A percentile compares a stretch with the other conserved stretches of the same genome.
Evolutionary conservation across 2,113 vertebrate genomes (phyloP).

Genomic region (Hylia prasina): DNA sequence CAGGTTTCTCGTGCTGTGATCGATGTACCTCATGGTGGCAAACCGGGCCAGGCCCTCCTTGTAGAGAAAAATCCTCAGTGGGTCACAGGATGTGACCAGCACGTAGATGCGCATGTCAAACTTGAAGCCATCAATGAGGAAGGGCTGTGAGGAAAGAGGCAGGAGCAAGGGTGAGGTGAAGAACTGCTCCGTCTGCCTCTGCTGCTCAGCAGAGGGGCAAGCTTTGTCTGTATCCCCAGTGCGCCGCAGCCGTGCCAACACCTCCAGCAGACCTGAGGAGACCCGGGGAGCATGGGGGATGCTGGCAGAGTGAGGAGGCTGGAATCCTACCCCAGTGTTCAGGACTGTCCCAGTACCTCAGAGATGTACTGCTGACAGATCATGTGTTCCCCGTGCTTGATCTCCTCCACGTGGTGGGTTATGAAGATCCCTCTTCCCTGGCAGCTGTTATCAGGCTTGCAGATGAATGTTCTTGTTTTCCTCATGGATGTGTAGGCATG

Average conservation of each 20-base stretch:
- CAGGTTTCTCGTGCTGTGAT: conserved; percentile 70
- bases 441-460: conserved; percentile 77
- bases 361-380: conserved; percentile 80
- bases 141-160: conserved; percentile 64
- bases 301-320: neutral
- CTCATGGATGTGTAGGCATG: conserved; percentile 55
- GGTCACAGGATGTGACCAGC: conserved; percentile 80
- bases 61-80: conserved; percentile 75
- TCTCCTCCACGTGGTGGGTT: conserved; percentile 65
- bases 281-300: neutral
- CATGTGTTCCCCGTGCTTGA: conserved; percentile 72
- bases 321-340: neutral
- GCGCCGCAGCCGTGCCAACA: fast-evolving
- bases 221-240: fast-evolving
- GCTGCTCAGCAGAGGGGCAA: neutral
- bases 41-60: conserved; percentile 79
- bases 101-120: conserved; percentile 79
- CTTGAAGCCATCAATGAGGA: conserved; percentile 79
- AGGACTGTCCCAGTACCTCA: conserved; percentile 45
- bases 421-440: conserved; percentile 79
- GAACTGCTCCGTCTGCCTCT: neutral
- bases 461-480: conserved; percentile 70
- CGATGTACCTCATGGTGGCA: conserved; percentile 76
- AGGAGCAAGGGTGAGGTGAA: neutral
- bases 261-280: neutral